A percentile compares a stretch with the other conserved stretches of the same genome.
Evolutionary conservation across 2,888 invertebrate species (phyloP).

Genomic region (Chloromyia formosa): DNA sequence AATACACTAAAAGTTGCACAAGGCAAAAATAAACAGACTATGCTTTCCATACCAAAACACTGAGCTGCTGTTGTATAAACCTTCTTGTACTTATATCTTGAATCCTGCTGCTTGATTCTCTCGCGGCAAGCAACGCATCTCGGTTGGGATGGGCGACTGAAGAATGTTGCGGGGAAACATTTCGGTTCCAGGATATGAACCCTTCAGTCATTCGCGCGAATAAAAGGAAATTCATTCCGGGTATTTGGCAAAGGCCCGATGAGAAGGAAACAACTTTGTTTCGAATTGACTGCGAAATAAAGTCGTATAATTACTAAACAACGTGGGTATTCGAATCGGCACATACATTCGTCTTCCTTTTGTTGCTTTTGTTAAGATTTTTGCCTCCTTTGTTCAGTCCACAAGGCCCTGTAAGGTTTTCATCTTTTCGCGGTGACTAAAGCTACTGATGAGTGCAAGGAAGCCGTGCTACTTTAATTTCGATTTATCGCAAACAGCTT

Average conservation of each 20-base stretch:
- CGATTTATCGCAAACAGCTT: background rate
- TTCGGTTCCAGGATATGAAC: background rate
- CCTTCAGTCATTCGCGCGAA: slow-evolving; percentile 18
- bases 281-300: slow-evolving; percentile 33
- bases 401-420: background rate
- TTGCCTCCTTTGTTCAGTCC: background rate
- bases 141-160: too few species aligned
- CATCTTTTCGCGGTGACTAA: background rate
- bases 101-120: too few species aligned
- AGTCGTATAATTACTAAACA: slow-evolving; percentile 14
- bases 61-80: too few species aligned
- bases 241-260: background rate
- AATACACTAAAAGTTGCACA: too few species aligned
- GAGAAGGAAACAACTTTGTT: slow-evolving; percentile 28
- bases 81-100: too few species aligned
- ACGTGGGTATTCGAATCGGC: too few species aligned
- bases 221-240: slow-evolving; percentile 22
- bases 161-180: background rate
- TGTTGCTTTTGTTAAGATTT: background rate
- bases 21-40: too few species aligned
- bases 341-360: background rate
- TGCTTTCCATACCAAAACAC: too few species aligned
- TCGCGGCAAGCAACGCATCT: too few species aligned
- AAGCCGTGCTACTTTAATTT: background rate
- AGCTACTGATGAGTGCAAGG: background rate